A percentile compares a stretch with the other conserved stretches of the same genome.
These are phyloP conservation scores for Selene dorsalis DNA, from an alignment of 2,797 vertebrate species.

Conservation along the genomic window DNA sequence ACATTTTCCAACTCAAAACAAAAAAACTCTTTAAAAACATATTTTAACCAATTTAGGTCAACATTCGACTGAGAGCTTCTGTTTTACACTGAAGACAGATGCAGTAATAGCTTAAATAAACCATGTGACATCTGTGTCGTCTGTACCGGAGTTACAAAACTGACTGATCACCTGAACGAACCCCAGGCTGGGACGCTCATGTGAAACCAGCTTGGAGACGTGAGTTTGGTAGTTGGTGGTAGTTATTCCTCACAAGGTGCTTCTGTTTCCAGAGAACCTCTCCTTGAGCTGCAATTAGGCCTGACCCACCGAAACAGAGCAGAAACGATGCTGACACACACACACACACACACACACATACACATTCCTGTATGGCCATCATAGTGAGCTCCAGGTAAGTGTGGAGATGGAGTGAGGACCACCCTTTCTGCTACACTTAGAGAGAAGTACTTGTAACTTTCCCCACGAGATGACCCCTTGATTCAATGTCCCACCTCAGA, in stretches of 20 bases:
- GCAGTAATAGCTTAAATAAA: too few species aligned
- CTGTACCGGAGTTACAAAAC: neutral
- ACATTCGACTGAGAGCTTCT: neutral
- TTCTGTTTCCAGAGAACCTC: slow-evolving; percentile 53
- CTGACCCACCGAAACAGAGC: slow-evolving; percentile 57
- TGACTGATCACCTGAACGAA: slow-evolving; percentile 17
- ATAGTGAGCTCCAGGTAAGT: too few species aligned
- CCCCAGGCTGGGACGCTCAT: slow-evolving; percentile 24
- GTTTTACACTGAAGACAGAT: too few species aligned
- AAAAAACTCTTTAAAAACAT: neutral
- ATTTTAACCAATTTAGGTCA: neutral
- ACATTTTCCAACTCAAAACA: neutral
- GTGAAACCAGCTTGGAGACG: slow-evolving; percentile 10
- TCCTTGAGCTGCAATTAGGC: slow-evolving; percentile 70
- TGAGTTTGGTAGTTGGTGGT: slow-evolving; percentile 36
- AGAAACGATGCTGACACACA: slow-evolving; percentile 40
- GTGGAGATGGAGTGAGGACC: too few species aligned
- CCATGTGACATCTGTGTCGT: neutral
- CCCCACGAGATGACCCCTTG: too few species aligned
- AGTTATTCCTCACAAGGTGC: slow-evolving; percentile 53
- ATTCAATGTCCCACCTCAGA: too few species aligned
- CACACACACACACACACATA: slow-evolving; percentile 11
- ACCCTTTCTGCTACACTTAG: too few species aligned
- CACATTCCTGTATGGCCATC: too few species aligned
- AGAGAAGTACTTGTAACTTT: too few species aligned